phyloP scores from a whole-genome alignment of 2,113 vertebrate genomes.

The Nibea coibor region DNA sequence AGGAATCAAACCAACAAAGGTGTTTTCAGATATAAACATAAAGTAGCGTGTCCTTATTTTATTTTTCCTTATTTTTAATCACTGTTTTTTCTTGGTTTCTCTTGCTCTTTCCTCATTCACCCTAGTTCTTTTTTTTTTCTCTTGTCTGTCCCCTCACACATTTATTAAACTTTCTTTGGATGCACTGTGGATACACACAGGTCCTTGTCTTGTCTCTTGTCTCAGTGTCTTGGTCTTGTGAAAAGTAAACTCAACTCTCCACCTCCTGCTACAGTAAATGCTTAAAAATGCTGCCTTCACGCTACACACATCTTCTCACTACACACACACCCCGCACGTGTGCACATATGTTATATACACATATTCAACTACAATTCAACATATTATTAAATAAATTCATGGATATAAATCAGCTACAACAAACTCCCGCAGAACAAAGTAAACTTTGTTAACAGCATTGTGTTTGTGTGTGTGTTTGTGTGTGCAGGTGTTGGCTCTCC shows the following conservation, averaged over 20 bases:
- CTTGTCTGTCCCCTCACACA: neutral
- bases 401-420: constrained; percentile 3
- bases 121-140: neutral
- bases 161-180: neutral
- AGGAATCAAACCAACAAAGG: neutral
- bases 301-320: too few relatives aligned
- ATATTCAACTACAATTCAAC: neutral
- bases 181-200: neutral
- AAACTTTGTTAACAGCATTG: constrained; percentile 49
- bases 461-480: constrained; percentile 4
- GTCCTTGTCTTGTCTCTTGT: neutral
- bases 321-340: neutral
- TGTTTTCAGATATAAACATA: too few relatives aligned
- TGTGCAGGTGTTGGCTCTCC: constrained; percentile 47
- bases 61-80: too few relatives aligned
- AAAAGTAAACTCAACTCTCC: neutral
- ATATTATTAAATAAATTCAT: neutral
- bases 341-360: too few relatives aligned
- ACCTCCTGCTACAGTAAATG: neutral
- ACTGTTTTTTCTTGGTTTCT: neutral
- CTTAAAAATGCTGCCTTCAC: neutral
- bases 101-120: neutral
- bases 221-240: neutral
- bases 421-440: constrained; percentile 51
- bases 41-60: too few relatives aligned